Percentiles rank a stretch among this genome's conserved stretches.
Evolutionary conservation across 2,113 vertebrate species (phyloP).

Genomic region (Colius striatus): DNA sequence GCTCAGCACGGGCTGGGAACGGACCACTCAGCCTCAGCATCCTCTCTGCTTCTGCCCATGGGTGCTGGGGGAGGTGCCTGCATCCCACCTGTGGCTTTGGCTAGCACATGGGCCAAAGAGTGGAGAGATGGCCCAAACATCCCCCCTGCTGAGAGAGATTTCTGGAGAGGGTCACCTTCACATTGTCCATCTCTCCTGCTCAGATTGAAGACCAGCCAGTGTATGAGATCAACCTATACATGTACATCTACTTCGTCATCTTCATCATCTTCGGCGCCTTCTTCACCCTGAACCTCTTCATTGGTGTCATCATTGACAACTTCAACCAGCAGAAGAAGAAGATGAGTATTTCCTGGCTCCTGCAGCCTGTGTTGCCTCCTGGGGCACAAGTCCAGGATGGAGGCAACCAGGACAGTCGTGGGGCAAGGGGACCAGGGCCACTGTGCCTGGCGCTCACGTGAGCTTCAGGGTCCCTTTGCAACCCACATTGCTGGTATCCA

Average conservation of each 20-base stretch:
- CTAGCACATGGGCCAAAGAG: not conserved
- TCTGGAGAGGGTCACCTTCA: not conserved
- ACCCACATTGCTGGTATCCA: not conserved
- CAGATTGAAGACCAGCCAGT: constrained; percentile 91
- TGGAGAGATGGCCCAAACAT: not conserved
- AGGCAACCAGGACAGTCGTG: fast-evolving
- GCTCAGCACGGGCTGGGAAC: not conserved
- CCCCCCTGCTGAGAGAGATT: not conserved
- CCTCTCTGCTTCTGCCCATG: not conserved
- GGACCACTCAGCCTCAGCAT: not conserved
- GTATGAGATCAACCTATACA: constrained; percentile 95
- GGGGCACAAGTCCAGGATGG: not conserved
- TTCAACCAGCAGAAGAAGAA: constrained; percentile 99
- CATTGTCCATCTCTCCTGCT: not conserved
- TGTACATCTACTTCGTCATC: constrained; percentile 98
- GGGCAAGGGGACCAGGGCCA: not conserved
- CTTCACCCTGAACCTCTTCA: constrained; percentile 98
- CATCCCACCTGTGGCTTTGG: not conserved
- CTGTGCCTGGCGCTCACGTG: fast-evolving
- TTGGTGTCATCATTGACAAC: constrained; percentile 98
- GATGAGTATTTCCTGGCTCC: constrained; percentile 83
- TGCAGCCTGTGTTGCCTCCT: not conserved
- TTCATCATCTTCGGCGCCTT: constrained; percentile 99
- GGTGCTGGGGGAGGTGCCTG: not conserved
- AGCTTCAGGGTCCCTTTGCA: not conserved